Conservation (phyloP, 2,888 invertebrate species). For the Oxystoma pomonae region DNA sequence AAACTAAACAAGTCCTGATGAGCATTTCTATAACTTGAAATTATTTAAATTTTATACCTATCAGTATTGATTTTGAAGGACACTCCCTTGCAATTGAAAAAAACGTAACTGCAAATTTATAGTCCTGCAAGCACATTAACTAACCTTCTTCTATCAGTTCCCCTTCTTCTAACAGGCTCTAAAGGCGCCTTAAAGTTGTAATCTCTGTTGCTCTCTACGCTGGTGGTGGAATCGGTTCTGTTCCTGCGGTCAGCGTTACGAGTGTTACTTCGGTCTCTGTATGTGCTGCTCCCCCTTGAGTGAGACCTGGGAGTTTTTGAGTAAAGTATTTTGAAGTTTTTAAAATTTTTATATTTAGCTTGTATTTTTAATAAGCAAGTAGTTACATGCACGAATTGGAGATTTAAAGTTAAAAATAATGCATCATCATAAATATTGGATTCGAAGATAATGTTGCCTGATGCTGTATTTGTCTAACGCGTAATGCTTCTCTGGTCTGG, state of each 20-base stretch:
- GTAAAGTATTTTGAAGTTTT: too few species aligned
- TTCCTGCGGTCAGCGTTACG: conserved; percentile 36
- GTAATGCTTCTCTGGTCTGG: too few species aligned
- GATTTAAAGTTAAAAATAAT: neutral
- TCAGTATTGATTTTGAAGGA: too few species aligned
- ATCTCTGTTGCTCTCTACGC: conserved; percentile 33
- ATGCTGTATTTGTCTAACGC: too few species aligned
- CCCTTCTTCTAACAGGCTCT: conserved; percentile 26
- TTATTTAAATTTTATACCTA: too few species aligned
- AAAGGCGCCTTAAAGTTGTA: conserved; percentile 39
- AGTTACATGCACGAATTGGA: neutral
- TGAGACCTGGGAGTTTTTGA: neutral
- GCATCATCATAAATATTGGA: too few species aligned
- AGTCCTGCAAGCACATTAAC: too few species aligned
- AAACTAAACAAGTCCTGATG: too few species aligned
- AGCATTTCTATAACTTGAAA: too few species aligned
- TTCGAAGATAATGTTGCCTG: too few species aligned
- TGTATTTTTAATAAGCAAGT: neutral
- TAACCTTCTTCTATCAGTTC: conserved; percentile 24
- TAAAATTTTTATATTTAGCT: neutral
- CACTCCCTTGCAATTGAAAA: too few species aligned
- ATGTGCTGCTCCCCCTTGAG: conserved; percentile 36
- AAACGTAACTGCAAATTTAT: too few species aligned
- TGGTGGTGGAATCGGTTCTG: conserved; percentile 35
- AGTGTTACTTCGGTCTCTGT: conserved; percentile 31